Percentiles rank a stretch among this genome's conserved stretches.
Evolutionary conservation across 2,113 vertebrate genomes (phyloP).

Genomic region (Psilopogon haemacephalus): DNA sequence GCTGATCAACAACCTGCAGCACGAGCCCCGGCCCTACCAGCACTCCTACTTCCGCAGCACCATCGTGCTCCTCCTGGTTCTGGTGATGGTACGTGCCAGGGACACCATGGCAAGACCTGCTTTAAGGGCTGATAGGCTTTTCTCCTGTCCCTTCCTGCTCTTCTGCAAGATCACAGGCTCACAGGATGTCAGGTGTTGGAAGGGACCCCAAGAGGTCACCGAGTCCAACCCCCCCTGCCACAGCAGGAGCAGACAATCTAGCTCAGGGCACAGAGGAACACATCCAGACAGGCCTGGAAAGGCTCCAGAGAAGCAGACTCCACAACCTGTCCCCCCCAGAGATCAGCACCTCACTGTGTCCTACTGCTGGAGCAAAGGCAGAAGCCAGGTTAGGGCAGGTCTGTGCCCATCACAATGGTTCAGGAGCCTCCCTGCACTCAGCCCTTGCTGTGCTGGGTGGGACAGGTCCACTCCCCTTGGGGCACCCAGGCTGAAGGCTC

Average conservation of each 20-base stretch:
- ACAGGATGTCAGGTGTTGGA: no score
- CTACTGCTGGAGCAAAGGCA: background rate
- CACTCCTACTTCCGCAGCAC: slow-evolving; percentile 84
- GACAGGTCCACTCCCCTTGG: fast-evolving
- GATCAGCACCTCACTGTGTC: background rate
- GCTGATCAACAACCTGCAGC: slow-evolving; percentile 76
- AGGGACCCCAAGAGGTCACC: no score
- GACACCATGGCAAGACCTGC: fast-evolving
- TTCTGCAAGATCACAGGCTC: background rate
- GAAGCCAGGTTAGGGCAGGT: background rate
- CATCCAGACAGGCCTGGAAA: no score
- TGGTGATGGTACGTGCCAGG: slow-evolving; percentile 79
- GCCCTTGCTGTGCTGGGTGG: background rate
- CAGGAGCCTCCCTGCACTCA: background rate
- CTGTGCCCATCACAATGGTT: background rate
- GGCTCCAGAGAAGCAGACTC: no score
- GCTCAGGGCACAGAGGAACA: no score
- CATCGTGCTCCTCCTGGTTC: slow-evolving; percentile 77
- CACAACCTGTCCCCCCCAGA: no score
- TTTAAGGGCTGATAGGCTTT: background rate
- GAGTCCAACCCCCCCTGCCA: no score
- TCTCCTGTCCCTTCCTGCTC: background rate
- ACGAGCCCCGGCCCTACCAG: slow-evolving; percentile 47
- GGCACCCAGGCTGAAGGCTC: background rate
- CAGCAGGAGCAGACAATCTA: no score